These are phyloP conservation scores for Hippopotamus amphibius DNA, from an alignment of 2,113 vertebrate genomes.

Conservation along the genomic window DNA sequence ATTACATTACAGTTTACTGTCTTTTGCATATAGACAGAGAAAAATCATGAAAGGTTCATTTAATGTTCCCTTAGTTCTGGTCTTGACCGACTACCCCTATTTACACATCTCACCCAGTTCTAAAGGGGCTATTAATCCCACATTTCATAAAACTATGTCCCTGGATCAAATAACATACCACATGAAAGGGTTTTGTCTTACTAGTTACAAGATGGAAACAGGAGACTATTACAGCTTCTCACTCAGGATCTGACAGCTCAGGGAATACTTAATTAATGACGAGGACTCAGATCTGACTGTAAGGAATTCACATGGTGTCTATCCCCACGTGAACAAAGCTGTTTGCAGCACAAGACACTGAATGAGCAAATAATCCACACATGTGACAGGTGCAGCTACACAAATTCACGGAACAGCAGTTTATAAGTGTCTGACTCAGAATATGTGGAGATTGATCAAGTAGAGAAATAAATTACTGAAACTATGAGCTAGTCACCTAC, in stretches of 20 bases:
- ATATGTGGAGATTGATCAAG: not conserved
- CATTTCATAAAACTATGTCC: not conserved
- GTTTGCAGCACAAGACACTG: not conserved
- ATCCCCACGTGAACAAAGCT: not conserved
- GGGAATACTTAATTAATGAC: not conserved
- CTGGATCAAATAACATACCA: not conserved
- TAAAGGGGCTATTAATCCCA: not conserved
- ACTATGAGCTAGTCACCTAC: not conserved
- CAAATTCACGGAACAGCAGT: not conserved
- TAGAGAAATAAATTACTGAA: not conserved
- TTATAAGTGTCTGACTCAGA: not conserved
- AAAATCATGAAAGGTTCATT: not conserved
- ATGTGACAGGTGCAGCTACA: accelerated
- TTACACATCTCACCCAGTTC: not conserved
- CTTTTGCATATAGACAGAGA: not conserved
- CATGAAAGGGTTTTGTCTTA: not conserved
- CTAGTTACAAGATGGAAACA: not conserved
- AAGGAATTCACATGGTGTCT: not conserved
- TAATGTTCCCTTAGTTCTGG: not conserved
- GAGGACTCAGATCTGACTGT: not conserved
- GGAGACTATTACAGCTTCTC: not conserved
- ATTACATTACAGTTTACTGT: not conserved
- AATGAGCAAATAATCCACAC: not conserved
- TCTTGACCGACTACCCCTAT: not conserved
- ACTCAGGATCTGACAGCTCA: not conserved